Evolutionary conservation across 2,888 invertebrate genomes (phyloP).

Genomic region (Sarcophaga caerulescens): DNA sequence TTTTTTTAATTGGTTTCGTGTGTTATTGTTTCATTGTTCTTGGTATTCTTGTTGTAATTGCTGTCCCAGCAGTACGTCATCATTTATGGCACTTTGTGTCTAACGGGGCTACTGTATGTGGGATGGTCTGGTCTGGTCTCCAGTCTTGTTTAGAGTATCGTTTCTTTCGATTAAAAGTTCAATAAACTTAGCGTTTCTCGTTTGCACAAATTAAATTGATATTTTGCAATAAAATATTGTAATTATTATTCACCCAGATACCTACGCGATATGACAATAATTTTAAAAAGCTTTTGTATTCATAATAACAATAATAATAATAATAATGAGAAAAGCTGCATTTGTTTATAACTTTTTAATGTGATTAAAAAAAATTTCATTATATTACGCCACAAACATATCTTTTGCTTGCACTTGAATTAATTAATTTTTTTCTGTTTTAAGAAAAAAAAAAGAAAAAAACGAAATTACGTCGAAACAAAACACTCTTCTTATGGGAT

Average conservation of each 20-base stretch:
- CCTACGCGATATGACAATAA: not conserved
- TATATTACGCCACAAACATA: not conserved
- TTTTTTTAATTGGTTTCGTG: conserved; percentile 1
- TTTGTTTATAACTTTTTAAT: not conserved
- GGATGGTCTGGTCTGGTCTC: not conserved
- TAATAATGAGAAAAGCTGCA: too few species aligned
- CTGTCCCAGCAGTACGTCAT: conserved; percentile 13
- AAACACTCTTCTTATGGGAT: not conserved
- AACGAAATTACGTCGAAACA: not conserved
- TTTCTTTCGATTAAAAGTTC: conserved; percentile 28
- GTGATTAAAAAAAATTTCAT: not conserved
- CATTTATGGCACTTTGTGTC: not conserved
- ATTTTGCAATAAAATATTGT: conserved; percentile 2
- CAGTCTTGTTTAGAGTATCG: not conserved
- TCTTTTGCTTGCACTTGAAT: too few species aligned
- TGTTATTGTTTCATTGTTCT: not conserved
- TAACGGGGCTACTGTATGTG: not conserved
- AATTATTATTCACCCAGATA: conserved; percentile 12
- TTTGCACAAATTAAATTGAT: conserved; percentile 14
- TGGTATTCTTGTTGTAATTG: not conserved
- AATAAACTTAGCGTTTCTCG: conserved; percentile 50
- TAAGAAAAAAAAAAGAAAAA: not conserved
- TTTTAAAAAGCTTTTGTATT: not conserved
- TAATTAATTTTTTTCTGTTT: not conserved
- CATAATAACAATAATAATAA: not conserved